A percentile compares a stretch with the other conserved stretches of the same genome.
Conservation (phyloP, 2,113 vertebrate genomes). For the Psilopogon haemacephalus region DNA sequence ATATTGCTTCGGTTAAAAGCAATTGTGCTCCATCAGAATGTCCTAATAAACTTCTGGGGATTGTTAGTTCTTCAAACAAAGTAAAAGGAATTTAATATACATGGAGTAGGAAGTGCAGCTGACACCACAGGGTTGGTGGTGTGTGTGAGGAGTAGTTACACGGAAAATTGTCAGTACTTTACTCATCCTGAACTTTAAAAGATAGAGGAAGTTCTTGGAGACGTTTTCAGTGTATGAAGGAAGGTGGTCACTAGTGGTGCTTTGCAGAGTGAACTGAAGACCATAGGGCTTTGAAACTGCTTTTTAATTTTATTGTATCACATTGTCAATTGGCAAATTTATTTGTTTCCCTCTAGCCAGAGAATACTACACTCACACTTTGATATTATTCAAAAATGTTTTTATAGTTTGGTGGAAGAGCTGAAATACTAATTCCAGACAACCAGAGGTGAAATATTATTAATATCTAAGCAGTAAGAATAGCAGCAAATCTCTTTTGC, state of each 20-base stretch:
- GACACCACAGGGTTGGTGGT: not conserved
- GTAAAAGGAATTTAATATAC: not conserved
- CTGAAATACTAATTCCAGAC: not conserved
- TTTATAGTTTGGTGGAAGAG: not conserved
- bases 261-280: not conserved
- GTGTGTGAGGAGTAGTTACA: not conserved
- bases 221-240: not conserved
- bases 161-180: not conserved
- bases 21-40: slow-evolving; percentile 41
- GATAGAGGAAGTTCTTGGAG: not conserved
- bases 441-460: not conserved
- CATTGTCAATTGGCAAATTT: not conserved
- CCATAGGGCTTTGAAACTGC: not conserved
- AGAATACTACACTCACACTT: not conserved
- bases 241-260: not conserved
- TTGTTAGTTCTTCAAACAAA: slow-evolving; percentile 63
- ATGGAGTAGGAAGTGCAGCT: not conserved
- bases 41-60: slow-evolving; percentile 60
- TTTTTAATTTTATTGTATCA: not conserved
- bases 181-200: not conserved
- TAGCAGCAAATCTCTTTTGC: not conserved
- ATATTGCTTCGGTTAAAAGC: slow-evolving; percentile 18
- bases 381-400: not conserved
- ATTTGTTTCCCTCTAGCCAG: not conserved
- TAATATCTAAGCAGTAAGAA: not conserved